Evolutionary conservation across 2,888 invertebrate species (phyloP).

Genomic region (Ormyrus thymus): DNA sequence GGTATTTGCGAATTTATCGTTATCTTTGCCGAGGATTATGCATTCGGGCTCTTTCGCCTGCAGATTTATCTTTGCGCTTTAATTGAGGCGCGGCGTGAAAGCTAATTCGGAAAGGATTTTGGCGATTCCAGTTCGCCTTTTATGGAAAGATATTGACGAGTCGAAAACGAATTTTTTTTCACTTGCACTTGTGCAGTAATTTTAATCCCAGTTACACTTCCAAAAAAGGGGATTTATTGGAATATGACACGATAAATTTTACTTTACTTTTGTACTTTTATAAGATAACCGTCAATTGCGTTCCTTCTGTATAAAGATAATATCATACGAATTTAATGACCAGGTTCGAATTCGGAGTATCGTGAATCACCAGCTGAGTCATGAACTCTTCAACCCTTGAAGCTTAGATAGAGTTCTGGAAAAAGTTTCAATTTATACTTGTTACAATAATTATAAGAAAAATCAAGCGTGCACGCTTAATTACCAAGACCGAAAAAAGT

Average conservation of each 20-base stretch:
- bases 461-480: too few species aligned
- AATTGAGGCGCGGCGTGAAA: background rate
- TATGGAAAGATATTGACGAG: too few species aligned
- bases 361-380: slow-evolving; percentile 50
- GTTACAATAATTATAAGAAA: too few species aligned
- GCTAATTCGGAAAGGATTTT: too few species aligned
- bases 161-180: too few species aligned
- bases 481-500: too few species aligned
- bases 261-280: background rate
- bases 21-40: slow-evolving; percentile 1
- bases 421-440: too few species aligned
- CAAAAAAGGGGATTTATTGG: too few species aligned
- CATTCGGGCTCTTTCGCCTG: background rate
- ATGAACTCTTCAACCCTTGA: slow-evolving; percentile 18
- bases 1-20: background rate
- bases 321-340: slow-evolving; percentile 45
- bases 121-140: too few species aligned
- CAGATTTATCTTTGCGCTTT: background rate
- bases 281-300: slow-evolving; percentile 14
- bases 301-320: slow-evolving; percentile 16
- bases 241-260: too few species aligned
- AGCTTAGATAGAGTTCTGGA: slow-evolving; percentile 6
- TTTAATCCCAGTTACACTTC: too few species aligned
- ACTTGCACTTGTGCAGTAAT: too few species aligned
- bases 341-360: slow-evolving; percentile 33